Conservation (phyloP, 2,797 vertebrate species). For the Selene dorsalis region DNA sequence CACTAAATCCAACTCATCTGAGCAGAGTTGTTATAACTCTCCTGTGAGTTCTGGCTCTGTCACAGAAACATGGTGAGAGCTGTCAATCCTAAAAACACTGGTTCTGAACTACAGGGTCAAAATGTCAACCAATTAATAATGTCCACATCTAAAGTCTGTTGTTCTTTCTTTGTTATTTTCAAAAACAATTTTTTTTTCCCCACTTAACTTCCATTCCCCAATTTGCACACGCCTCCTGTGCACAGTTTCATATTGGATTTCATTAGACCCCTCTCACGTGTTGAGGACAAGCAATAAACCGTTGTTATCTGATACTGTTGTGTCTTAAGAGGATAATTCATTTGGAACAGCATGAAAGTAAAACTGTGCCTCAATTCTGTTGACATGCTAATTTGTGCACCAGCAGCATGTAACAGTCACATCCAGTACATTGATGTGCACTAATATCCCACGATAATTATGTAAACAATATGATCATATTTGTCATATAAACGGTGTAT, state of each 20-base stretch:
- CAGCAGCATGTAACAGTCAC: too few relatives aligned
- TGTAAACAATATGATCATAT: too few relatives aligned
- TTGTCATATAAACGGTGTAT: too few relatives aligned
- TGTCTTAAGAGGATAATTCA: neutral
- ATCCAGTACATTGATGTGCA: too few relatives aligned
- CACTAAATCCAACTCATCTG: too few relatives aligned
- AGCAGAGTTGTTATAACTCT: too few relatives aligned
- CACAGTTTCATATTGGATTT: neutral
- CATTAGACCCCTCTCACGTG: neutral
- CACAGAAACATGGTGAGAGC: neutral
- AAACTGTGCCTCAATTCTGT: neutral
- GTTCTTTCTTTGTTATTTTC: too few relatives aligned
- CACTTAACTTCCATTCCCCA: too few relatives aligned
- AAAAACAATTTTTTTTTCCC: too few relatives aligned
- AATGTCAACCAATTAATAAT: neutral
- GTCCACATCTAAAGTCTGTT: neutral
- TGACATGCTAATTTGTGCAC: neutral
- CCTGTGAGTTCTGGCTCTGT: too few relatives aligned
- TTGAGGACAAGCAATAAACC: neutral
- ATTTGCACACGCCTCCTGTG: neutral
- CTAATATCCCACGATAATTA: too few relatives aligned
- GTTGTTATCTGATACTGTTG: neutral
- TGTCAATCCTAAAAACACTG: neutral
- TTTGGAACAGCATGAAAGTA: too few relatives aligned
- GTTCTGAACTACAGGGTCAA: neutral